Evolutionary conservation across 2,797 vertebrate genomes (phyloP).

Genomic region (Sylvia borin): DNA sequence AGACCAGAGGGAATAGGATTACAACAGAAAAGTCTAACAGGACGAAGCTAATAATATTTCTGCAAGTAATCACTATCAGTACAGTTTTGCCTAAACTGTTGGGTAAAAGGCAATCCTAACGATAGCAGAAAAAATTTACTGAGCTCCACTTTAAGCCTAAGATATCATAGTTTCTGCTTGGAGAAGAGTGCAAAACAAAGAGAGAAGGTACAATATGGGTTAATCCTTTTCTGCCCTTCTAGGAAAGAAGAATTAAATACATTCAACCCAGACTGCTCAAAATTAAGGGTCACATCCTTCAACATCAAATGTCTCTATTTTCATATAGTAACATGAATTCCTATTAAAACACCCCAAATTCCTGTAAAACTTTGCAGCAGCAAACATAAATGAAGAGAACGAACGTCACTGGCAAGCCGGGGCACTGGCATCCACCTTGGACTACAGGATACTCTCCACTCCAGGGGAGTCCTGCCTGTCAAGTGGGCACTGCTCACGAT

Average conservation of each 20-base stretch:
- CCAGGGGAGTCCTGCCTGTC: neutral
- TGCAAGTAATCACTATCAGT: neutral
- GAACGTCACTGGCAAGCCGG: neutral
- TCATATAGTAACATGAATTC: neutral
- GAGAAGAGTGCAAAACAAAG: neutral
- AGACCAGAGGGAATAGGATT: neutral
- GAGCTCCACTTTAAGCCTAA: neutral
- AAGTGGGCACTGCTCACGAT: neutral
- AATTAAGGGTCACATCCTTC: neutral
- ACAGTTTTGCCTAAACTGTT: neutral
- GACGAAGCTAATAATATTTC: neutral
- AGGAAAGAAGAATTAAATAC: neutral
- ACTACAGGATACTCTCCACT: neutral
- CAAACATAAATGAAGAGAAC: neutral
- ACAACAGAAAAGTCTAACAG: neutral
- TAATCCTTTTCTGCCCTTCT: neutral
- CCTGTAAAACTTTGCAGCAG: neutral
- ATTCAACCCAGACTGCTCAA: neutral
- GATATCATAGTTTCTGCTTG: neutral
- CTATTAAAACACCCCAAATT: neutral
- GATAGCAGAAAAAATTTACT: neutral
- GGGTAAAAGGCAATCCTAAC: neutral
- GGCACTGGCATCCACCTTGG: neutral
- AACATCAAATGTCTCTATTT: neutral
- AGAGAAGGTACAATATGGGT: neutral